phyloP scores from a whole-genome alignment of 2,113 vertebrate genomes.

The Urocitellus parryii region DNA sequence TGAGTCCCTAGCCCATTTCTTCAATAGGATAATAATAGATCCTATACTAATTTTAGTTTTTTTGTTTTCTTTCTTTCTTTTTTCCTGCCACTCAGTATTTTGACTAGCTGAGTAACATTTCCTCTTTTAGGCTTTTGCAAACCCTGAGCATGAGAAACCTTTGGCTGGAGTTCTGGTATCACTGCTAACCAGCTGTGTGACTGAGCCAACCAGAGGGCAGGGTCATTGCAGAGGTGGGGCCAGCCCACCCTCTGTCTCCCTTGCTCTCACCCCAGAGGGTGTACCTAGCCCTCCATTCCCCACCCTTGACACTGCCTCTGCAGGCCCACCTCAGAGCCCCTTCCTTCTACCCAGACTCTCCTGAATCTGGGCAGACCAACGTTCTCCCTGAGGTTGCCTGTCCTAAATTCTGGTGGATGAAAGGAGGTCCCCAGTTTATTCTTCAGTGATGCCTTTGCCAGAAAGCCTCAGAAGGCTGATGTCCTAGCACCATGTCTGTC shows the following conservation, averaged over 20 bases:
- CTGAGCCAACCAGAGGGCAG: background rate
- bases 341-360: background rate
- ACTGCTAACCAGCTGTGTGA: background rate
- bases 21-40: background rate
- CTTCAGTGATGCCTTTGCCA: background rate
- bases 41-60: background rate
- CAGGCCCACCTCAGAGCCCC: fast-evolving
- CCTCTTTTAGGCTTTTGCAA: background rate
- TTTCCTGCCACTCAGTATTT: background rate
- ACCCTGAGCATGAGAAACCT: background rate
- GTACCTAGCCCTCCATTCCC: background rate
- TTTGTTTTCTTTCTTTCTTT: background rate
- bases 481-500: background rate
- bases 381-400: background rate
- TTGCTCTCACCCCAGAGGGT: background rate
- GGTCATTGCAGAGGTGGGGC: background rate
- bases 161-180: background rate
- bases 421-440: background rate
- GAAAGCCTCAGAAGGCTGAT: background rate
- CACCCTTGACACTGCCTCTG: background rate
- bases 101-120: background rate
- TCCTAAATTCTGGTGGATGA: background rate
- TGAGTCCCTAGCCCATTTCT: background rate
- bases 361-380: background rate
- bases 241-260: background rate